phyloP scores from a whole-genome alignment of 2,113 vertebrate species.

The Sceloporus tristichus region DNA sequence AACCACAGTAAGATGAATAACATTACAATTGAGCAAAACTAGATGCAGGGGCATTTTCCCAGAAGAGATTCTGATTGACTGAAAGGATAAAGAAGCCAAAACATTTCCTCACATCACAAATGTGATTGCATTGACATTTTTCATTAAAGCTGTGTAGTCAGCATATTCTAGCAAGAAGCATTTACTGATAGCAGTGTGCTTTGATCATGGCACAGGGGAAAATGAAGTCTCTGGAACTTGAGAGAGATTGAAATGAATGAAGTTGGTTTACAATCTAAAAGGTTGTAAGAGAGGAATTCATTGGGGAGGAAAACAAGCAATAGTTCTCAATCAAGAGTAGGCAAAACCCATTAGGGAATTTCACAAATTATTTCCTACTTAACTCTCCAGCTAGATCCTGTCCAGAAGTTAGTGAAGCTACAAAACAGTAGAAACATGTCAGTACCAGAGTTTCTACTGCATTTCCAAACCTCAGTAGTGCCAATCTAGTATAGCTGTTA shows the following conservation, averaged over 20 bases:
- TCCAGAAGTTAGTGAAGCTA: neutral
- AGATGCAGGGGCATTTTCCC: neutral
- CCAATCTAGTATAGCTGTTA: neutral
- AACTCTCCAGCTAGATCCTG: neutral
- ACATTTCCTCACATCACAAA: neutral
- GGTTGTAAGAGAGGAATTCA: neutral
- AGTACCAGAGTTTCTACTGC: neutral
- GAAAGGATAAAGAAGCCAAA: constrained; percentile 9
- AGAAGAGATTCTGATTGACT: constrained; percentile 2
- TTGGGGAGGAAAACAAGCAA: neutral
- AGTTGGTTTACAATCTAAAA: neutral
- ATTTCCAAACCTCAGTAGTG: neutral
- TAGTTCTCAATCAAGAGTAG: neutral
- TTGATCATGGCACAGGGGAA: constrained; percentile 23
- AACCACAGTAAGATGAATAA: neutral
- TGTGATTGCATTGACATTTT: neutral
- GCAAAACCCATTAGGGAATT: neutral
- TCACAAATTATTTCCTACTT: neutral
- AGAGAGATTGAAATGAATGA: constrained; percentile 11
- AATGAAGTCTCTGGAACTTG: constrained; percentile 24
- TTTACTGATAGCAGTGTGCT: constrained; percentile 38
- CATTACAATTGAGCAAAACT: neutral
- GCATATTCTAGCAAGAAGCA: constrained; percentile 25
- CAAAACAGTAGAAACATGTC: neutral
- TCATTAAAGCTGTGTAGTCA: constrained; percentile 26